Conservation (phyloP, 2,113 vertebrate species). For the Pollimyrus isidori region DNA sequence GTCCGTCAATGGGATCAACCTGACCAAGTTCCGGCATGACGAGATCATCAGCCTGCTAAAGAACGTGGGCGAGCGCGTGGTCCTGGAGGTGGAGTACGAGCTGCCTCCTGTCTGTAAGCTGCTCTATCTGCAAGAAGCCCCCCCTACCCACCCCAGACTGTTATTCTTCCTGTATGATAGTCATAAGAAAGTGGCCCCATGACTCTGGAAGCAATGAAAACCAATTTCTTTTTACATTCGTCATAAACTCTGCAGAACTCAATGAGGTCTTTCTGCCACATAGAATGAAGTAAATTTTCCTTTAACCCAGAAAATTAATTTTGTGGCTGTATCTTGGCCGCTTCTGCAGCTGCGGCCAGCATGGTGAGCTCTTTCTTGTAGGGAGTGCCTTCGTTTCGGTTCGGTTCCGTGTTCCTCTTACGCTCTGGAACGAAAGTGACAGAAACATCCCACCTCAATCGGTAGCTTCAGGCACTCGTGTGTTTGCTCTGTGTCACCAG, state of each 20-base stretch:
- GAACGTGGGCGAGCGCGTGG: constrained; percentile 91
- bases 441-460: neutral
- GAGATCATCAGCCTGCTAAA: constrained; percentile 97
- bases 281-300: neutral
- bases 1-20: constrained; percentile 94
- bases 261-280: neutral
- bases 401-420: neutral
- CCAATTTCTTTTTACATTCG: neutral
- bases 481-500: neutral
- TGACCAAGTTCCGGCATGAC: constrained; percentile 92
- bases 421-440: neutral
- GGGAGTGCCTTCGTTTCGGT: neutral
- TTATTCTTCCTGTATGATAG: neutral
- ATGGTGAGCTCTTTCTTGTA: neutral
- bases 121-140: neutral
- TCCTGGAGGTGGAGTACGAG: constrained; percentile 94
- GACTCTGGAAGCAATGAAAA: neutral
- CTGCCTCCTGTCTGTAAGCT: constrained; percentile 92
- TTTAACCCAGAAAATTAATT: neutral
- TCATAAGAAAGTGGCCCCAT: neutral
- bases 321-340: neutral
- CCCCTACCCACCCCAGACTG: neutral
- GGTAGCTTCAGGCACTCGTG: neutral
- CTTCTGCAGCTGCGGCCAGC: neutral
- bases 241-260: neutral